Conservation (phyloP, 2,888 invertebrate genomes). For the Hirudinaria manillensis region DNA sequence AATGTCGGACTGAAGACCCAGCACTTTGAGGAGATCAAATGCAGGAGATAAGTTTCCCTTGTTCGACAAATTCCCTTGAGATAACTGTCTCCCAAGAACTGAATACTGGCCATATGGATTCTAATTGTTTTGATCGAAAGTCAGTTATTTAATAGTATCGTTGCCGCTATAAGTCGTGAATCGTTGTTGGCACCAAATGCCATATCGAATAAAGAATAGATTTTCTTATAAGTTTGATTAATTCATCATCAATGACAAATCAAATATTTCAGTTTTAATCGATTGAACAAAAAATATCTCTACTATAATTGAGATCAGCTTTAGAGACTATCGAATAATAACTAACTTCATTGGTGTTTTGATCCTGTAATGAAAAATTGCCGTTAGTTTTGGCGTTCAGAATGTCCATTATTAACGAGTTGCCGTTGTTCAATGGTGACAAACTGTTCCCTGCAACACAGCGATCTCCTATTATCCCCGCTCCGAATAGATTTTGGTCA, state of each 20-base stretch:
- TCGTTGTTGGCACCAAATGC: no score
- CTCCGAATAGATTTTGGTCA: slow-evolving; percentile 23
- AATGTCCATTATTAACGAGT: slow-evolving; percentile 10
- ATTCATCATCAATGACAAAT: background rate
- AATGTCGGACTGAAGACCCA: slow-evolving; percentile 40
- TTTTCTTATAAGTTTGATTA: background rate
- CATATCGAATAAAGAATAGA: no score
- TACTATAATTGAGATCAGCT: background rate
- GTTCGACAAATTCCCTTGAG: background rate
- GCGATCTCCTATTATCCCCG: slow-evolving; percentile 31
- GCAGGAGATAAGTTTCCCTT: slow-evolving; percentile 14
- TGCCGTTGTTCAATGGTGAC: background rate
- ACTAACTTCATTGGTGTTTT: slow-evolving; percentile 58
- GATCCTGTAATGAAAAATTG: slow-evolving; percentile 37
- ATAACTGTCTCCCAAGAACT: background rate
- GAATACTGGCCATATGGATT: slow-evolving; percentile 22
- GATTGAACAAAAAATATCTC: background rate
- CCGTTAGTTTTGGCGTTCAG: background rate
- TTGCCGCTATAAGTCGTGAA: background rate
- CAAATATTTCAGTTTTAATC: background rate
- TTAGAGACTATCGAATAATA: slow-evolving; percentile 42
- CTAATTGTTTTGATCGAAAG: slow-evolving; percentile 7
- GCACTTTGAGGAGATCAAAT: slow-evolving; percentile 34
- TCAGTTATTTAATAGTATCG: background rate
- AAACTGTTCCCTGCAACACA: background rate